Evolutionary conservation across 2,113 vertebrate genomes (phyloP).

Genomic region (Micronycteris hirsuta): DNA sequence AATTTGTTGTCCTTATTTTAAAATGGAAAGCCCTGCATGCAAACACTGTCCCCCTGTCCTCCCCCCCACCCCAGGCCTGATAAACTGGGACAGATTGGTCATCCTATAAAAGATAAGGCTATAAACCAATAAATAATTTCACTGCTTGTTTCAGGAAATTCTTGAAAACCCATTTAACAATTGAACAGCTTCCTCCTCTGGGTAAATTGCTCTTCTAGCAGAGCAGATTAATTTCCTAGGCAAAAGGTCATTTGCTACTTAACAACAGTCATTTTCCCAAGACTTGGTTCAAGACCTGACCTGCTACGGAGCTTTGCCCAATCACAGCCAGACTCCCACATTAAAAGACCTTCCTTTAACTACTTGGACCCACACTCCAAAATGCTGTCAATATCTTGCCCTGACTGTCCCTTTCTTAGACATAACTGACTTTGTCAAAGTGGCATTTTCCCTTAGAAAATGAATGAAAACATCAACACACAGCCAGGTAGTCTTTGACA

Average conservation of each 20-base stretch:
- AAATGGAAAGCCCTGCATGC: not conserved
- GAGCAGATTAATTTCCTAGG: not conserved
- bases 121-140: not conserved
- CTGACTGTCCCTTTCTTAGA: not conserved
- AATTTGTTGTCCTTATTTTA: conserved; percentile 1
- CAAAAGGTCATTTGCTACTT: not conserved
- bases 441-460: not conserved
- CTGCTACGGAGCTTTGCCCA: not conserved
- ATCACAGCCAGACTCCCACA: not conserved
- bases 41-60: not conserved
- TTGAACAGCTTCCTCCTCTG: not conserved
- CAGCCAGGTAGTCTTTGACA: not conserved
- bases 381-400: not conserved
- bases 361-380: not conserved
- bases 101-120: not conserved
- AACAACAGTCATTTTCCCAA: not conserved
- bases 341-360: not conserved
- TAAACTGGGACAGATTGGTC: not conserved
- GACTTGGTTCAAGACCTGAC: not conserved
- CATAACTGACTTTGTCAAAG: not conserved
- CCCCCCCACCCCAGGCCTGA: not conserved
- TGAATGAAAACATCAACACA: not conserved
- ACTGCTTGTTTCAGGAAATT: not conserved
- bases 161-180: not conserved
- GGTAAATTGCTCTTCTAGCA: not conserved